These are phyloP conservation scores for Leucoraja erinaceus DNA, from an alignment of 2,113 vertebrate species.

Conservation along the genomic window DNA sequence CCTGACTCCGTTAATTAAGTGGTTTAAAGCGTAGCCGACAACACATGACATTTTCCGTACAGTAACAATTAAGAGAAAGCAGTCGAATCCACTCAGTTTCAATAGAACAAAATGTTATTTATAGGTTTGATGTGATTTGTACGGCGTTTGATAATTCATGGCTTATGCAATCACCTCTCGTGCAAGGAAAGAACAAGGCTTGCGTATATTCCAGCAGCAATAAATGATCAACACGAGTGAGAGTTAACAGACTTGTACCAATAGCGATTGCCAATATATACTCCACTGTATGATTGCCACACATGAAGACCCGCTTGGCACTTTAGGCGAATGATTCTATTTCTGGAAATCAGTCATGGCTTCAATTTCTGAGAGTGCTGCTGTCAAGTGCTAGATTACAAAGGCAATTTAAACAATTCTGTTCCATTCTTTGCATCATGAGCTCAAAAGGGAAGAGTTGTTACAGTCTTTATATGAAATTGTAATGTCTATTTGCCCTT, in stretches of 20 bases:
- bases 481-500: neutral
- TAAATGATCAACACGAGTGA: slow-evolving; percentile 28
- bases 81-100: neutral
- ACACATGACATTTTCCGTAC: neutral
- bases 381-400: neutral
- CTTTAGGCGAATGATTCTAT: neutral
- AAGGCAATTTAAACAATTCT: neutral
- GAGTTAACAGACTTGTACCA: neutral
- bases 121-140: neutral
- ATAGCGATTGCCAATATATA: neutral
- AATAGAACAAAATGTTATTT: neutral
- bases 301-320: neutral
- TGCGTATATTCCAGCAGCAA: neutral
- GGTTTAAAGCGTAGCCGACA: neutral
- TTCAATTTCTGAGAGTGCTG: neutral
- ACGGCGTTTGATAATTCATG: neutral
- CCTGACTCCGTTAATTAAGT: neutral
- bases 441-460: slow-evolving; percentile 5
- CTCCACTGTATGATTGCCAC: neutral
- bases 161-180: neutral
- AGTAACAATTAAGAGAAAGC: neutral
- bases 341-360: neutral
- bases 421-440: neutral
- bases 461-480: neutral
- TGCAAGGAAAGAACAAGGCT: too few relatives aligned